A percentile compares a stretch with the other conserved stretches of the same genome.
Conservation (phyloP, 1,140 invertebrate genomes). For the Neelides sp. region DNA sequence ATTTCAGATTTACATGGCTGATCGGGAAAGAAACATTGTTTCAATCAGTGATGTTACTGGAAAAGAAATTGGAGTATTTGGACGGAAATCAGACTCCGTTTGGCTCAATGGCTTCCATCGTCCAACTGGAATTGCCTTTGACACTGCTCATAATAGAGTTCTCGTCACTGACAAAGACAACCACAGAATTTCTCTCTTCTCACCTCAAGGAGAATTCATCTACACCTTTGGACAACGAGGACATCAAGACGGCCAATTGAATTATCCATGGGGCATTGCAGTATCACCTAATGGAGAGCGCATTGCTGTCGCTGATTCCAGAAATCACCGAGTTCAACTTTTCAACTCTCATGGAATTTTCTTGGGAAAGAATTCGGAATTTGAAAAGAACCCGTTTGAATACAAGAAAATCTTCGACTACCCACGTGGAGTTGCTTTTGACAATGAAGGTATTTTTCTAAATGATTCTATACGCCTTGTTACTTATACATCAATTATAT, state of each 20-base stretch:
- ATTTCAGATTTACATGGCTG: constrained; percentile 12
- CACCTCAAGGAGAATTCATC: constrained; percentile 61
- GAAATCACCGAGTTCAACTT: constrained; percentile 81
- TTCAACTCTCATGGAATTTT: constrained; percentile 64
- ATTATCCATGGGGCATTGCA: constrained; percentile 93
- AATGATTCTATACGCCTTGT: background rate
- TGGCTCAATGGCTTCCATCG: constrained; percentile 47
- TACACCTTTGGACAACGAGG: constrained; percentile 79
- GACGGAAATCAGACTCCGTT: constrained; percentile 40
- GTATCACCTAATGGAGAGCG: constrained; percentile 60
- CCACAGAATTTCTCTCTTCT: constrained; percentile 80
- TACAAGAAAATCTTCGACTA: constrained; percentile 65
- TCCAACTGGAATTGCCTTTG: constrained; percentile 47
- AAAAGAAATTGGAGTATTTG: constrained; percentile 40
- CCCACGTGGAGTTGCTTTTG: constrained; percentile 79
- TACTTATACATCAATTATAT: background rate
- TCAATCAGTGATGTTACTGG: constrained; percentile 32
- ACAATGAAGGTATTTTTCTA: constrained; percentile 44
- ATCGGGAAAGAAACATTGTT: constrained; percentile 10
- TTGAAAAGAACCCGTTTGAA: constrained; percentile 15
- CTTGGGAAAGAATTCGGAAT: background rate
- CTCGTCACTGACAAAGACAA: constrained; percentile 92
- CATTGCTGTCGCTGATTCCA: constrained; percentile 80
- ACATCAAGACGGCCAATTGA: constrained; percentile 70
- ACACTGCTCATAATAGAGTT: constrained; percentile 50